A percentile compares a stretch with the other conserved stretches of the same genome.
phyloP scores from a whole-genome alignment of 2,113 vertebrate genomes.

The Manacus vitellinus region DNA sequence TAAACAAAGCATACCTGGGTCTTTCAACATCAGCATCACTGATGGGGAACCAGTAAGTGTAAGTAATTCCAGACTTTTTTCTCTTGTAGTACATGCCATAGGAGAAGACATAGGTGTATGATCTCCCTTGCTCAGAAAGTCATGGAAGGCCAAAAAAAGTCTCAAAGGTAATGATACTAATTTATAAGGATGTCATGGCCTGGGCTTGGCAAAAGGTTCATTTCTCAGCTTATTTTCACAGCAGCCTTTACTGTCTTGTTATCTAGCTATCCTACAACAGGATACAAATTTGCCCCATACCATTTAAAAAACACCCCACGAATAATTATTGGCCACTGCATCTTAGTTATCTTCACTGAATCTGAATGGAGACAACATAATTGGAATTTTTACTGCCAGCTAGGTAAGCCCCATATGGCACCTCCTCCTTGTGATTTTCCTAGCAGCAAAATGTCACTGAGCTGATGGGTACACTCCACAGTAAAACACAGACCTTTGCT shows the following conservation, averaged over 20 bases:
- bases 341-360: not conserved
- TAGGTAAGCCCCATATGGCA: not conserved
- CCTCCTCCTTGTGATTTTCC: not conserved
- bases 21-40: not conserved
- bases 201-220: not conserved
- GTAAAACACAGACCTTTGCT: not conserved
- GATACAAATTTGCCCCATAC: not conserved
- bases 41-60: not conserved
- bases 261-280: not conserved
- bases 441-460: not conserved
- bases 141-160: not conserved
- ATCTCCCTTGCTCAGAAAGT: not conserved
- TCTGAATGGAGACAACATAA: not conserved
- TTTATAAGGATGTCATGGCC: not conserved
- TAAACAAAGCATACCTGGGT: not conserved
- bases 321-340: not conserved
- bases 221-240: not conserved
- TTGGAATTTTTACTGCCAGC: not conserved
- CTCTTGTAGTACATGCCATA: accelerated
- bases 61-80: not conserved
- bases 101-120: not conserved
- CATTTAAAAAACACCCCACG: not conserved
- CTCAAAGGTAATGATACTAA: not conserved
- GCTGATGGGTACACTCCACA: not conserved
- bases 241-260: not conserved